Conservation (phyloP, 2,113 vertebrate genomes). For the Hoplias malabaricus region DNA sequence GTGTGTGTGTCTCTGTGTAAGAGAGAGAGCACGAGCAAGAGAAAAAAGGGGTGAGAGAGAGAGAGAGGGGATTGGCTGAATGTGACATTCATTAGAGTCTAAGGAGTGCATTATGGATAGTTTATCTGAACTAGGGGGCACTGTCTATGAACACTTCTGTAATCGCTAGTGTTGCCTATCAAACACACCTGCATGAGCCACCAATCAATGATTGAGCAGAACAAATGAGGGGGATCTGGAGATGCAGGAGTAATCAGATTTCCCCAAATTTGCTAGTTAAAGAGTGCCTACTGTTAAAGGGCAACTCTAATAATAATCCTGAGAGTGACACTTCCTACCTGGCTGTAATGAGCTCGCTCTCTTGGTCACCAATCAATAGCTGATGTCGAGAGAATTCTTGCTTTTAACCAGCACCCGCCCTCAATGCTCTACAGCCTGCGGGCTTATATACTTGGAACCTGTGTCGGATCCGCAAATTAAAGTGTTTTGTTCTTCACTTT, state of each 20-base stretch:
- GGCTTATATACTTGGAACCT: neutral
- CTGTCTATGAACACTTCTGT: neutral
- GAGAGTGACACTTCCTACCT: neutral
- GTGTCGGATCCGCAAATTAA: neutral
- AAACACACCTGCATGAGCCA: neutral
- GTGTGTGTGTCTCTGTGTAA: no score
- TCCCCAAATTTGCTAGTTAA: neutral
- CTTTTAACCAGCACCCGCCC: neutral
- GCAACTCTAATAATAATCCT: conserved; percentile 2
- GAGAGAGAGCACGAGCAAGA: neutral
- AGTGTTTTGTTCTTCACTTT: no score
- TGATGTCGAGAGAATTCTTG: neutral
- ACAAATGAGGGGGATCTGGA: neutral
- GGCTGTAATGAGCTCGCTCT: conserved; percentile 17
- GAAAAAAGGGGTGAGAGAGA: no score
- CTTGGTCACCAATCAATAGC: conserved; percentile 29
- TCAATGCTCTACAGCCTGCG: neutral
- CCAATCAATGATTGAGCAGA: neutral
- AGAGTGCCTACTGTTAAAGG: conserved; percentile 16
- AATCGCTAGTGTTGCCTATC: neutral
- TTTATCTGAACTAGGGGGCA: neutral
- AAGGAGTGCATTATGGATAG: neutral
- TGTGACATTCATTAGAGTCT: neutral
- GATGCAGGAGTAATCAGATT: neutral
- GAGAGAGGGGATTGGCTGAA: neutral